Conservation (phyloP, 2,888 invertebrate species). For the Xylota sylvarum region DNA sequence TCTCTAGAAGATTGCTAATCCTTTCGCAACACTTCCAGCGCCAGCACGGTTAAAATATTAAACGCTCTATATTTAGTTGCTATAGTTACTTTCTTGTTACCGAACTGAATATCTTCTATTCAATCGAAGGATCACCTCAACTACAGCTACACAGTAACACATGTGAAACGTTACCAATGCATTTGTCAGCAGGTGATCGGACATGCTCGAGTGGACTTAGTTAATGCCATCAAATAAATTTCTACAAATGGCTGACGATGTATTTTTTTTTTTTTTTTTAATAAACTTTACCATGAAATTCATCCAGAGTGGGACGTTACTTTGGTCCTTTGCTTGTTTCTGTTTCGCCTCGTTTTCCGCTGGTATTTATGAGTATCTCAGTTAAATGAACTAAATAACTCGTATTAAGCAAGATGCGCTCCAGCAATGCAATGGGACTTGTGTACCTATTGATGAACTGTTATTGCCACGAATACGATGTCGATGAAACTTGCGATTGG, state of each 20-base stretch:
- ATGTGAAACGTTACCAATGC: background rate
- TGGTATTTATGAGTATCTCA: constrained; percentile 50
- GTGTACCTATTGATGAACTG: constrained; percentile 45
- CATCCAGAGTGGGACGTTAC: constrained; percentile 4
- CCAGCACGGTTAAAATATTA: no score
- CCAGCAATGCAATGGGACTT: constrained; percentile 3
- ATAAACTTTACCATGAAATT: constrained; percentile 6
- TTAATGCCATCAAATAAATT: constrained; percentile 54
- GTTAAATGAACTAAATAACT: constrained; percentile 70
- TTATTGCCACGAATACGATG: constrained; percentile 59
- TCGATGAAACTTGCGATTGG: constrained; percentile 60
- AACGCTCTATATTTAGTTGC: no score
- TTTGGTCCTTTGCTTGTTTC: constrained; percentile 19
- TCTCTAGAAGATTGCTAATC: no score
- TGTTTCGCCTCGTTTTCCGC: constrained; percentile 1
- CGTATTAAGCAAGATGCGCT: constrained; percentile 32
- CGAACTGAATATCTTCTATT: no score
- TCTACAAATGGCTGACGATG: constrained; percentile 31
- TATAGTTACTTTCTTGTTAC: no score
- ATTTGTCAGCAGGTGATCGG: constrained; percentile 56
- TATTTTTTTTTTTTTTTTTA: background rate
- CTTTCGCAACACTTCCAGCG: no score
- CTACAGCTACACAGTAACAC: background rate
- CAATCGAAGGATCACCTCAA: no score
- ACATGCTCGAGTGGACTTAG: constrained; percentile 21